A percentile compares a stretch with the other conserved stretches of the same genome.
These are phyloP conservation scores for Eptesicus fuscus DNA, from an alignment of 2,113 vertebrate species.

Conservation along the genomic window DNA sequence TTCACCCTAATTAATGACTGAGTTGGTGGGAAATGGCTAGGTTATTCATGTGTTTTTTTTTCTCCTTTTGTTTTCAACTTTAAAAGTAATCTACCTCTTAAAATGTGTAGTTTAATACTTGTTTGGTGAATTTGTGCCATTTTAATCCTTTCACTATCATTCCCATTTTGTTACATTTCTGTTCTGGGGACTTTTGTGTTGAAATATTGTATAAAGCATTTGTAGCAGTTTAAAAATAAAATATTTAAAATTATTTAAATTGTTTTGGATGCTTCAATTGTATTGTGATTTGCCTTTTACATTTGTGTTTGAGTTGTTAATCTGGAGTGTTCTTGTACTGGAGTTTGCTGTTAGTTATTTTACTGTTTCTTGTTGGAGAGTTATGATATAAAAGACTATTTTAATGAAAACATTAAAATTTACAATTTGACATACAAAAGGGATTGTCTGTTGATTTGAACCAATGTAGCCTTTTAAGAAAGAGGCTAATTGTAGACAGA, in stretches of 20 bases:
- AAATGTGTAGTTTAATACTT: slow-evolving; percentile 84
- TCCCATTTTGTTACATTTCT: slow-evolving; percentile 87
- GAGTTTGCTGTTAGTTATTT: slow-evolving; percentile 84
- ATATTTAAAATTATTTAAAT: slow-evolving; percentile 99
- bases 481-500: slow-evolving; percentile 65
- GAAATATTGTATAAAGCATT: slow-evolving; percentile 91
- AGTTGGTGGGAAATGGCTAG: slow-evolving; percentile 72
- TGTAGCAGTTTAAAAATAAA: slow-evolving; percentile 92
- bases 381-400: slow-evolving; percentile 86
- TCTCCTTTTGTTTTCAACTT: slow-evolving; percentile 77
- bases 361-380: slow-evolving; percentile 85
- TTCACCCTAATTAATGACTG: slow-evolving; percentile 51
- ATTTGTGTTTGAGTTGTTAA: slow-evolving; percentile 85
- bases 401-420: slow-evolving; percentile 93
- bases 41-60: slow-evolving; percentile 65
- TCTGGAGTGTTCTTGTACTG: slow-evolving; percentile 88
- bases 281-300: slow-evolving; percentile 90
- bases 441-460: slow-evolving; percentile 82
- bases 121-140: slow-evolving; percentile 86
- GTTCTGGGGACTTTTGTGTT: slow-evolving; percentile 84
- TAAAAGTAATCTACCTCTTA: slow-evolving; percentile 91
- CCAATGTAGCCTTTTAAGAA: slow-evolving; percentile 68
- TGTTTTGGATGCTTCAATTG: slow-evolving; percentile 88
- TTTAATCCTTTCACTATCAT: slow-evolving; percentile 86
- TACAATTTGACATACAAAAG: slow-evolving; percentile 83